Percentiles rank a stretch among this genome's conserved stretches.
phyloP scores from a whole-genome alignment of 2,888 invertebrate species.

The Amphipoea lucens region DNA sequence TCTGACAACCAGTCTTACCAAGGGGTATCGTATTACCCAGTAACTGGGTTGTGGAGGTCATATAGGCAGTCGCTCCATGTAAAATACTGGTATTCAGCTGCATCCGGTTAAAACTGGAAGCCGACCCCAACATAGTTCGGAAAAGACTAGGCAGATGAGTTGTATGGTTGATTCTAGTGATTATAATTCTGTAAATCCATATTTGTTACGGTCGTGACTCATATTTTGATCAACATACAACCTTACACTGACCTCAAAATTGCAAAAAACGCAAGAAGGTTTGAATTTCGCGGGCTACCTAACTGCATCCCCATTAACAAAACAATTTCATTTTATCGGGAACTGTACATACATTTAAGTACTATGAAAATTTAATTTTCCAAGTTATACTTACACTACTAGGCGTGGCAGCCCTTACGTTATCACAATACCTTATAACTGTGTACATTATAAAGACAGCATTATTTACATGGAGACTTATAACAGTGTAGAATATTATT shows the following conservation, averaged over 20 bases:
- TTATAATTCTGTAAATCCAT: neutral
- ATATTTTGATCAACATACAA: neutral
- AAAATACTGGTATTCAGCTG: no score
- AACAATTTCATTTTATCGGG: neutral
- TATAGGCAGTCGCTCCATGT: no score
- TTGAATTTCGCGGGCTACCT: neutral
- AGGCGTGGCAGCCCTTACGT: conserved; percentile 32
- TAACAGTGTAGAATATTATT: conserved; percentile 43
- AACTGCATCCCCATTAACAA: neutral
- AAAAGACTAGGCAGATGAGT: no score
- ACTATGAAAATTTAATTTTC: conserved; percentile 64
- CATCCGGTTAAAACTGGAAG: no score
- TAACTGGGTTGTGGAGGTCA: no score
- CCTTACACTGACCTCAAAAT: neutral
- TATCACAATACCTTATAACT: conserved; percentile 64
- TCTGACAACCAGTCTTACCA: no score
- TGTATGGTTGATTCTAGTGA: neutral
- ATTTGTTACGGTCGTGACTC: neutral
- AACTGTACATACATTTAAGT: conserved; percentile 28
- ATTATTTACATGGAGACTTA: conserved; percentile 59
- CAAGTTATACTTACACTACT: conserved; percentile 31
- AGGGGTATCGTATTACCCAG: no score
- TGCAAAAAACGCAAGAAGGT: neutral
- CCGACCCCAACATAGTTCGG: no score
- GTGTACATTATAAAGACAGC: conserved; percentile 47